phyloP scores from a whole-genome alignment of 2,113 vertebrate genomes.

The Semnornis frantzii region DNA sequence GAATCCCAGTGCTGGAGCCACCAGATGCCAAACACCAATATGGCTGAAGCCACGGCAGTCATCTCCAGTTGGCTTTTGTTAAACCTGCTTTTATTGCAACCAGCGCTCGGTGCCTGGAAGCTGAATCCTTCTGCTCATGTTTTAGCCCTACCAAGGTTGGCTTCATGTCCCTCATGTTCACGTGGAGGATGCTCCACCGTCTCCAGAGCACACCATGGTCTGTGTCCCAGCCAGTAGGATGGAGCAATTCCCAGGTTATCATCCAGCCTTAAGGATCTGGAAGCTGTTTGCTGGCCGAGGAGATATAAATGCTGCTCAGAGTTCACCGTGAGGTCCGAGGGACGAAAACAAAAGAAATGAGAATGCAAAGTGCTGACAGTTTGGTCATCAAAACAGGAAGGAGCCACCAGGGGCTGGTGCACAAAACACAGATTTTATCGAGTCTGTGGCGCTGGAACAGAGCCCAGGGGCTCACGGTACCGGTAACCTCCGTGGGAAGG shows the following conservation, averaged over 20 bases:
- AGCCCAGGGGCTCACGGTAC: background rate
- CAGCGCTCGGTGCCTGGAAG: background rate
- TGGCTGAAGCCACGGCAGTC: background rate
- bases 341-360: background rate
- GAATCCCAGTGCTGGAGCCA: background rate
- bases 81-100: background rate
- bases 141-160: background rate
- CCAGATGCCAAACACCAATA: rapidly evolving
- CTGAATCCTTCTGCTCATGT: rapidly evolving
- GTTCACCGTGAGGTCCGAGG: background rate
- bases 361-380: rapidly evolving
- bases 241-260: background rate
- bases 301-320: rapidly evolving
- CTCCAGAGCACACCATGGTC: rapidly evolving
- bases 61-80: rapidly evolving
- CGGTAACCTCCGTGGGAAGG: rapidly evolving
- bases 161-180: rapidly evolving
- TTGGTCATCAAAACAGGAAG: background rate
- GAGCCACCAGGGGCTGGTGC: background rate
- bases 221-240: background rate
- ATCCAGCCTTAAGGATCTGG: rapidly evolving
- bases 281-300: rapidly evolving
- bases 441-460: rapidly evolving
- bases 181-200: rapidly evolving
- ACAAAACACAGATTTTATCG: background rate